Conservation (phyloP, 2,113 vertebrate genomes). For the Lepus americanus region DNA sequence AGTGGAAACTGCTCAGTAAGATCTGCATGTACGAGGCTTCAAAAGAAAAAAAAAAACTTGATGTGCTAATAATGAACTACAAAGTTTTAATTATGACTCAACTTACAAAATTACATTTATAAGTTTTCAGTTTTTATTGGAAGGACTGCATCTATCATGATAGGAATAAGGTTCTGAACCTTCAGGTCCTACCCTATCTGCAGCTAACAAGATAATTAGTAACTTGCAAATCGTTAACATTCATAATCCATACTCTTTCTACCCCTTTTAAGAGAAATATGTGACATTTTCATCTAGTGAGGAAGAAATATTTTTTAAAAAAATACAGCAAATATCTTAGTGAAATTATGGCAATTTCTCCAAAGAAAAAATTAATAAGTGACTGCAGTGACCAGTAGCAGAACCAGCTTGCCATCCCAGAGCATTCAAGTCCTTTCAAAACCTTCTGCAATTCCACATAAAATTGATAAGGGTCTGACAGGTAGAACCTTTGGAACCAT, state of each 20-base stretch:
- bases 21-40: neutral
- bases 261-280: slow-evolving; percentile 24
- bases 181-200: neutral
- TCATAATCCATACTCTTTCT: neutral
- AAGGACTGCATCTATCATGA: neutral
- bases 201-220: neutral
- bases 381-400: neutral
- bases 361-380: slow-evolving; percentile 20
- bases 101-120: slow-evolving; percentile 30
- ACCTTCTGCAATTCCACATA: neutral
- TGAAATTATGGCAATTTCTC: slow-evolving; percentile 48
- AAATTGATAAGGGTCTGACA: neutral
- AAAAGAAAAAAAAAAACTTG: neutral
- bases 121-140: neutral
- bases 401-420: neutral
- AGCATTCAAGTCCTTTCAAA: neutral
- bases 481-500: neutral
- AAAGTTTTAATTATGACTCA: neutral
- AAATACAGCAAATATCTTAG: neutral
- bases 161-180: neutral
- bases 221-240: neutral
- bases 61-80: neutral
- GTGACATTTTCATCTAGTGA: neutral
- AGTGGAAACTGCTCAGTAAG: neutral
- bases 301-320: neutral